Base-by-base conservation (phyloP, 92 coral and sea anemone species). In the Umimayanthus kanabou region DNA sequence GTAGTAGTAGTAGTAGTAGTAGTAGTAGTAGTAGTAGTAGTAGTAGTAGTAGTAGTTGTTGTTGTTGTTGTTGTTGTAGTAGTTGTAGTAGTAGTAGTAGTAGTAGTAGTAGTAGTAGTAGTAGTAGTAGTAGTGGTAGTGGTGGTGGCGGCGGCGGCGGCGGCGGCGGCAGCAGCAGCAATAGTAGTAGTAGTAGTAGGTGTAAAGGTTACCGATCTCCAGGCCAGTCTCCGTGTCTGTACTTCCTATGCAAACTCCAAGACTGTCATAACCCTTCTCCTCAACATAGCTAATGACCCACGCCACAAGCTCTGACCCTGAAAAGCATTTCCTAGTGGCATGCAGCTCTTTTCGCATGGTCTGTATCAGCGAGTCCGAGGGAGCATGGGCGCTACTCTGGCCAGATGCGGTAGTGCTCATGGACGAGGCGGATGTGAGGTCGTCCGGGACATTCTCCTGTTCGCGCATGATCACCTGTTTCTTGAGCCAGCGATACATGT, bases 181-280 rank as follows among this genome's bases (percentile, higher is more conserved):
- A 2, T 33, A 33, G 2, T 33, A 33, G 37, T 33, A 49, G 8
- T 39, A 7, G 15, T 37, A 42, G 5, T 29, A 14, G 18, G 14
- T 0, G 43, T 33, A 33, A 33, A 39, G 37, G 91, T 73, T 73
- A 95, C 98, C 98, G n/a, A 95, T 67, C 26, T 95, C 98, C 55
- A 93, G 13, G 42, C 93, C 98, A 47, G 98, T 94, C 22, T 94
- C 93, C 16, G 92, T 93, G 28, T 93, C 98, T 28, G 93, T 85
- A 39, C 80, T 88, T 2, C 98, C 98, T 80, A 95, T 92, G 87
- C 93, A 95, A 33, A 93, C 93, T 23, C 98, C 98, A n/a, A 95
- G 93, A 40, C 93, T 88, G 65, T 95, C 94, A 45, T 89, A 90
- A 4, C 93, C 98, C 72, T 93, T 65, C 13, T 70, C 64, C 39